These are phyloP conservation scores for Colletes gigas DNA, from an alignment of 1,140 invertebrate species.

Conservation along the genomic window DNA sequence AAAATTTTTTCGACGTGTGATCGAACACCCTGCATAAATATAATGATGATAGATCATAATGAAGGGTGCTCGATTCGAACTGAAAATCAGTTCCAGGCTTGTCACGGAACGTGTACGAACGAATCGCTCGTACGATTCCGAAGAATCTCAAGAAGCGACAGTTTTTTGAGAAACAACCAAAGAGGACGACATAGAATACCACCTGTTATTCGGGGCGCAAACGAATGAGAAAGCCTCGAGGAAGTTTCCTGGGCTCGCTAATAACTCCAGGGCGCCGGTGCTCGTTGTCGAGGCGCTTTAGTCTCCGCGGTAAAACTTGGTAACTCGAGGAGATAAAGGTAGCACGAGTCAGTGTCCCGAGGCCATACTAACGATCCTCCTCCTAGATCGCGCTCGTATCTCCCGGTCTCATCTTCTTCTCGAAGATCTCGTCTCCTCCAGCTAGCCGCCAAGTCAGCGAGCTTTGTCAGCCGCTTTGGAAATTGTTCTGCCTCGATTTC, in stretches of 20 bases:
- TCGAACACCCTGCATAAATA: too few relatives aligned
- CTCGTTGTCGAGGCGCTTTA: slow-evolving; percentile 64
- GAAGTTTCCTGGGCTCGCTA: slow-evolving; percentile 50
- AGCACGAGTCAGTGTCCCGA: slow-evolving; percentile 54
- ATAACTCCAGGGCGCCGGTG: slow-evolving; percentile 55
- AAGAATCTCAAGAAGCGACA: neutral
- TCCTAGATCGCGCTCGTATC: slow-evolving; percentile 58
- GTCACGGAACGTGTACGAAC: too few relatives aligned
- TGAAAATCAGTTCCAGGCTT: too few relatives aligned
- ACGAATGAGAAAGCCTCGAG: slow-evolving; percentile 39
- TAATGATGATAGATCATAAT: too few relatives aligned
- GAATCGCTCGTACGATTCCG: too few relatives aligned
- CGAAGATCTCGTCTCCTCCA: slow-evolving; percentile 18
- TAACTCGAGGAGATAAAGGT: slow-evolving; percentile 72
- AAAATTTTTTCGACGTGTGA: too few relatives aligned
- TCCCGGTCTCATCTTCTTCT: slow-evolving; percentile 34
- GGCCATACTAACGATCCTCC: slow-evolving; percentile 60
- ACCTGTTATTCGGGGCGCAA: slow-evolving; percentile 19
- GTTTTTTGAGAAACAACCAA: neutral
- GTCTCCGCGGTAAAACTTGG: slow-evolving; percentile 66
- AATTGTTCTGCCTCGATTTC: neutral
- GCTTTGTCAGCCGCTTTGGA: slow-evolving; percentile 14
- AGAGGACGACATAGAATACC: neutral
- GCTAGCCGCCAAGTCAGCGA: neutral
- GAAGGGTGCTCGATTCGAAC: too few relatives aligned